These are phyloP conservation scores for Kryptolebias marmoratus DNA, from an alignment of 2,113 vertebrate genomes.

Conservation along the genomic window DNA sequence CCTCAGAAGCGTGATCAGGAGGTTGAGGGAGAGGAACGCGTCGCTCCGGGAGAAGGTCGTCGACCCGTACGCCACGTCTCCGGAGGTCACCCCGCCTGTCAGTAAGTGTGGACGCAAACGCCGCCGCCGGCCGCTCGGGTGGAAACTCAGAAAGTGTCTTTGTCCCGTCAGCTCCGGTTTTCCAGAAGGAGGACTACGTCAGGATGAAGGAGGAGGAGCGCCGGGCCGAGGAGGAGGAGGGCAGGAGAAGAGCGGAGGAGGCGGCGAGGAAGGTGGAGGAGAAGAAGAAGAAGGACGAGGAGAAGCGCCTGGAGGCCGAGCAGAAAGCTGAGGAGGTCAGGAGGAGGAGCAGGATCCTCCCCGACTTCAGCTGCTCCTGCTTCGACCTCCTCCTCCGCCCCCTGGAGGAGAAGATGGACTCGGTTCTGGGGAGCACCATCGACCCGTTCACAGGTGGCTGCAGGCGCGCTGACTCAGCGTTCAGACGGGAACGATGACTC, in stretches of 20 bases:
- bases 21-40: constrained; percentile 75
- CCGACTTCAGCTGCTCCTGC: constrained; percentile 52
- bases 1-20: constrained; percentile 72
- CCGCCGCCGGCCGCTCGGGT: neutral
- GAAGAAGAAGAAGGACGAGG: constrained; percentile 76
- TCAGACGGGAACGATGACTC: no score
- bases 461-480: no score
- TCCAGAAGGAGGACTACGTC: constrained; percentile 71
- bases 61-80: constrained; percentile 84
- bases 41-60: constrained; percentile 80
- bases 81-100: constrained; percentile 84
- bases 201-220: constrained; percentile 68
- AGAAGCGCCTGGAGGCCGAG: constrained; percentile 66
- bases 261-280: constrained; percentile 72
- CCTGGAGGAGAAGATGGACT: constrained; percentile 75
- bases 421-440: constrained; percentile 71
- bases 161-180: constrained; percentile 67
- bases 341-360: constrained; percentile 52
- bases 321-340: constrained; percentile 69
- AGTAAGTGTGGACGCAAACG: constrained; percentile 77
- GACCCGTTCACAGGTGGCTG: constrained; percentile 87
- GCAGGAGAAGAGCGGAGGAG: constrained; percentile 73
- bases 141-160: neutral
- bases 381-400: constrained; percentile 69
- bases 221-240: constrained; percentile 70